Percentiles rank a stretch among this genome's conserved stretches.
These are phyloP conservation scores for Physeter macrocephalus DNA, from an alignment of 2,113 vertebrate species.

Conservation along the genomic window DNA sequence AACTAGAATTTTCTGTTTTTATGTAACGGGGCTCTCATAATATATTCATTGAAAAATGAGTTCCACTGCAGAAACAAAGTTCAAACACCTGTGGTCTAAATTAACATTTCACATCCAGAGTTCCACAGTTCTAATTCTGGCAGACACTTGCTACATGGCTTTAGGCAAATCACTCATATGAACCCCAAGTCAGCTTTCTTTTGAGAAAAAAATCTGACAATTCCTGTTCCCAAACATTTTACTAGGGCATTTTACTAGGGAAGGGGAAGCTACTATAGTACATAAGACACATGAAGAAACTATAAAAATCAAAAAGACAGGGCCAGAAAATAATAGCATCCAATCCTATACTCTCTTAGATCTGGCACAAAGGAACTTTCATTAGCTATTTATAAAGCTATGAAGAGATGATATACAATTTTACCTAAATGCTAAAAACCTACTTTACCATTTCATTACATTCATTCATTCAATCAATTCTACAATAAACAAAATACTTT, in stretches of 20 bases:
- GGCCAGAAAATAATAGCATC: not conserved
- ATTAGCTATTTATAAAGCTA: not conserved
- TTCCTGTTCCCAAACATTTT: not conserved
- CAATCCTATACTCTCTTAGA: not conserved
- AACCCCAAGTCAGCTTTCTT: not conserved
- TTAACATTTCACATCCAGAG: not conserved
- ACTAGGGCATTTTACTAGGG: not conserved
- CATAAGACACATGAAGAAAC: not conserved
- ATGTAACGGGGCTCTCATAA: not conserved
- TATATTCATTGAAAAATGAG: not conserved
- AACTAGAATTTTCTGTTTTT: conserved; percentile 8
- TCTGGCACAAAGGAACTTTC: not conserved
- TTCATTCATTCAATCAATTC: not conserved
- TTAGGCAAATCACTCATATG: not conserved
- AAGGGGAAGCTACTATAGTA: not conserved
- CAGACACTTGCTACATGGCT: not conserved
- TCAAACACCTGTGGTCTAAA: conserved; percentile 7
- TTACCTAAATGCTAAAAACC: not conserved
- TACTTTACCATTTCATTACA: not conserved
- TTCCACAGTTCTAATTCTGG: conserved; percentile 6
- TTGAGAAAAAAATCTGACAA: not conserved
- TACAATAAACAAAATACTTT: not conserved
- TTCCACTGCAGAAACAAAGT: not conserved
- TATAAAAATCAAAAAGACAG: not conserved
- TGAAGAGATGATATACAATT: not conserved